Percentiles rank a stretch among this genome's conserved stretches.
These are phyloP conservation scores for Heliocidaris erythrogramma DNA, from an alignment of 35 echinoderm and acorn worm species.

Conservation along the genomic window DNA sequence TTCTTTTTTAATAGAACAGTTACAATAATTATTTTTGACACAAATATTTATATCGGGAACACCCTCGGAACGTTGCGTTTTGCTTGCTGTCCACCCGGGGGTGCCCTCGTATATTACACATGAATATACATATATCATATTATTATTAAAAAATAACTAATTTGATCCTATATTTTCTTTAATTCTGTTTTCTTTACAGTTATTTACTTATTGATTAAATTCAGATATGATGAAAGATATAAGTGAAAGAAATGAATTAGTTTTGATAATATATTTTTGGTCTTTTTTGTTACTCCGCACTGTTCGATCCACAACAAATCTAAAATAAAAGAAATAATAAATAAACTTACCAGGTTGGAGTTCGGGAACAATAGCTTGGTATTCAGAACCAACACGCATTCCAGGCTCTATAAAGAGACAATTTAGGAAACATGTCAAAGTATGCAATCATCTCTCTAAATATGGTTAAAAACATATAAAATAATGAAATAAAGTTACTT, in stretches of 20 bases:
- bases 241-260: too few species aligned
- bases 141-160: too few species aligned
- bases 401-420: slow-evolving; percentile 76
- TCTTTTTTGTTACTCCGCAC: too few species aligned
- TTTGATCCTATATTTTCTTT: too few species aligned
- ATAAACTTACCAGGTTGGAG: slow-evolving; percentile 70
- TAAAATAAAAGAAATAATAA: background rate
- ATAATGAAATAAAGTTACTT: background rate
- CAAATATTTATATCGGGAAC: background rate
- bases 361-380: slow-evolving; percentile 93
- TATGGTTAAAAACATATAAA: background rate
- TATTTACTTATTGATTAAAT: too few species aligned
- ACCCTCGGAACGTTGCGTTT: background rate
- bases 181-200: too few species aligned
- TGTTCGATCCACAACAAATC: too few species aligned
- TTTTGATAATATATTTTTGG: too few species aligned
- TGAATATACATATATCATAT: background rate
- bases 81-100: background rate
- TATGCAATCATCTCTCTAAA: background rate
- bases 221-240: too few species aligned
- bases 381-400: slow-evolving; percentile 93
- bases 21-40: background rate
- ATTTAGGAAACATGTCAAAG: slow-evolving; percentile 17
- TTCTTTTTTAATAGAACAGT: background rate
- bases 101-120: background rate